A percentile compares a stretch with the other conserved stretches of the same genome.
Evolutionary conservation across 2,888 invertebrate genomes (phyloP).

Genomic region (Rambutsinella grinnellia): DNA sequence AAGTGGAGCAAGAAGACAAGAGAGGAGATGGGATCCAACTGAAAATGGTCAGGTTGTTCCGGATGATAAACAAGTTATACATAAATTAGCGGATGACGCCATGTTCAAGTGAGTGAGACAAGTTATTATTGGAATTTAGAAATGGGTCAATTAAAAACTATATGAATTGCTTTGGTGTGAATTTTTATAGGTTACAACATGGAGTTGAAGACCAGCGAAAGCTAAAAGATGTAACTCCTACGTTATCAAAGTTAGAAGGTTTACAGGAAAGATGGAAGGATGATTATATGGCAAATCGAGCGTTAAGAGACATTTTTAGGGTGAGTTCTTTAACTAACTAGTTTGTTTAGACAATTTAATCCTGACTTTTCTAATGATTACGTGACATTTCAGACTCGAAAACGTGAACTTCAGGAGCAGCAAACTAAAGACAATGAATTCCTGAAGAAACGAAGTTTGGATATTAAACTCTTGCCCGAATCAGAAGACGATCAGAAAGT

Average conservation of each 20-base stretch:
- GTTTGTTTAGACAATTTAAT: background rate
- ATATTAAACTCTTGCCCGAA: conserved; percentile 84
- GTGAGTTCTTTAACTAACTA: conserved; percentile 72
- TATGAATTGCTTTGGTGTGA: background rate
- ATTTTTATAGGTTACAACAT: conserved; percentile 90
- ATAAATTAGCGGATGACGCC: conserved; percentile 92
- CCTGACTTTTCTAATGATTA: conserved; percentile 25
- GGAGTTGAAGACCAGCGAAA: conserved; percentile 82
- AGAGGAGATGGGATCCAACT: conserved; percentile 97
- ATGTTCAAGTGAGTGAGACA: conserved; percentile 84
- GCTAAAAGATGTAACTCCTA: conserved; percentile 79
- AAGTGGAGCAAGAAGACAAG: conserved; percentile 95
- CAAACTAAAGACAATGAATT: conserved; percentile 79
- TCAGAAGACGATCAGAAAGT: conserved; percentile 83
- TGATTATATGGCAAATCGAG: conserved; percentile 91
- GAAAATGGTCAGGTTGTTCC: conserved; percentile 95
- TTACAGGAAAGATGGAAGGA: conserved; percentile 89
- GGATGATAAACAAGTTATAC: conserved; percentile 91
- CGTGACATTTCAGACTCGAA: conserved; percentile 77
- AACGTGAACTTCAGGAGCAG: conserved; percentile 80
- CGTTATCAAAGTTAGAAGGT: conserved; percentile 81
- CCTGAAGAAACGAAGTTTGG: conserved; percentile 81
- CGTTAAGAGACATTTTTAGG: conserved; percentile 86
- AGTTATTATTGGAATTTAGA: background rate
- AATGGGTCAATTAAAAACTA: too few relatives aligned